Evolutionary conservation across 2,888 invertebrate genomes (phyloP), one percentile per base, ranked within the genome.

Genomic region (Dasysyrphus albostriatus): DNA sequence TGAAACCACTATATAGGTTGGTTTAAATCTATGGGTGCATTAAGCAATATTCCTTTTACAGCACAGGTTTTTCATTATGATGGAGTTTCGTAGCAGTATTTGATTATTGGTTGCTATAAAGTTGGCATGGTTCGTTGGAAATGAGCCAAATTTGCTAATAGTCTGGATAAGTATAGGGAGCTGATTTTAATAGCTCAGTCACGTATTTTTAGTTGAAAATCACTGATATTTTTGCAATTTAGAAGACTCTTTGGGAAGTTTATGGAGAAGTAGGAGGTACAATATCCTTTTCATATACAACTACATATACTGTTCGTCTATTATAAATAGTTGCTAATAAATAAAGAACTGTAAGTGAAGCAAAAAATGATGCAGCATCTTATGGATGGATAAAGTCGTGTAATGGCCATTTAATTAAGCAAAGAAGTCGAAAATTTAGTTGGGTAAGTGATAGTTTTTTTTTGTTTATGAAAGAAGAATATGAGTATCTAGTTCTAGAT

Each of bases 171-270:
- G 81, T 70, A 76, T 39, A 49, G 70, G 49, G 54, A 42, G 58
- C 42, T 49, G 44, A 37, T 44, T 72, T 85, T 81, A 85, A 81
- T 77, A 42, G 73, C 61, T 44, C 12, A 51, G 73, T 85, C 84
- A 85, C 84, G 84, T 76, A 80, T 56, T 51, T 69, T 49, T 8
- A 58, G 5, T 19, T 44, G n/a, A 39, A 61, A 83, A 54, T 67
- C 37, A 16, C 32, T 54, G 9, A 51, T 58, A 34, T 51, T 49
- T 65, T 54, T 49, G 75, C 32, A 29, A 39, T 29, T 44, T 65
- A 44, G 63, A 2, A 63, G 54, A 16, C 72, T 72, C 24, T 54
- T 32, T 73, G 72, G 59, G 72, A 54, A 67, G n/a, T 75, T 51
- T 54, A 67, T 76, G 42, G 58, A 12, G 19, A 34, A 59, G 65